A percentile compares a stretch with the other conserved stretches of the same genome.
These are phyloP conservation scores for Chaenocephalus aceratus DNA, from an alignment of 2,113 vertebrate genomes.

Conservation along the genomic window DNA sequence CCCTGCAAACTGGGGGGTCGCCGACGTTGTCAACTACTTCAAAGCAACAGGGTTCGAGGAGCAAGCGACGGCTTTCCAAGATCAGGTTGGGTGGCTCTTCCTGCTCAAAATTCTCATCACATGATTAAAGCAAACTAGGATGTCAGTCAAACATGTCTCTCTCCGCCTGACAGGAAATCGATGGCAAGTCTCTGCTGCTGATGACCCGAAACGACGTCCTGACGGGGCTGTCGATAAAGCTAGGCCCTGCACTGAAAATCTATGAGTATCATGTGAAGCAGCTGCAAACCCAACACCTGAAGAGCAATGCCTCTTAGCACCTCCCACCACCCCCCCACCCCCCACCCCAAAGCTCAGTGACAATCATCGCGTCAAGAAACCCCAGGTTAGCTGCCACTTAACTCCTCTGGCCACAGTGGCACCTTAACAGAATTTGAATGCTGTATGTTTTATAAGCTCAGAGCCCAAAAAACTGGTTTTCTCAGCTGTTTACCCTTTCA, in stretches of 20 bases:
- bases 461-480: constrained; percentile 53
- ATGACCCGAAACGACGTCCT: constrained; percentile 99
- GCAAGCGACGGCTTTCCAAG: constrained; percentile 95
- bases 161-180: constrained; percentile 90
- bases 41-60: constrained; percentile 97
- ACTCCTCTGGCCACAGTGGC: constrained; percentile 62
- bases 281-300: constrained; percentile 96
- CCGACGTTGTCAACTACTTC: constrained; percentile 97
- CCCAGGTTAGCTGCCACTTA: constrained; percentile 72
- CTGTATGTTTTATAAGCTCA: constrained; percentile 62
- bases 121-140: neutral
- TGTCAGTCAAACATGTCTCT: constrained; percentile 52
- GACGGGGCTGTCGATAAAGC: constrained; percentile 98
- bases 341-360: constrained; percentile 67
- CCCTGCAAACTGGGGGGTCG: constrained; percentile 95
- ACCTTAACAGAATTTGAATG: constrained; percentile 73
- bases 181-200: constrained; percentile 97
- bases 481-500: constrained; percentile 70
- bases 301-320: constrained; percentile 91
- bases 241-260: constrained; percentile 98
- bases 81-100: constrained; percentile 88
- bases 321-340: neutral
- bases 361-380: constrained; percentile 79
- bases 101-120: neutral
- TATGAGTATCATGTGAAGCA: constrained; percentile 99